Percentiles rank a stretch among this genome's conserved stretches.
Evolutionary conservation across 2,113 vertebrate genomes (phyloP).

Genomic region (Gulo gulo): DNA sequence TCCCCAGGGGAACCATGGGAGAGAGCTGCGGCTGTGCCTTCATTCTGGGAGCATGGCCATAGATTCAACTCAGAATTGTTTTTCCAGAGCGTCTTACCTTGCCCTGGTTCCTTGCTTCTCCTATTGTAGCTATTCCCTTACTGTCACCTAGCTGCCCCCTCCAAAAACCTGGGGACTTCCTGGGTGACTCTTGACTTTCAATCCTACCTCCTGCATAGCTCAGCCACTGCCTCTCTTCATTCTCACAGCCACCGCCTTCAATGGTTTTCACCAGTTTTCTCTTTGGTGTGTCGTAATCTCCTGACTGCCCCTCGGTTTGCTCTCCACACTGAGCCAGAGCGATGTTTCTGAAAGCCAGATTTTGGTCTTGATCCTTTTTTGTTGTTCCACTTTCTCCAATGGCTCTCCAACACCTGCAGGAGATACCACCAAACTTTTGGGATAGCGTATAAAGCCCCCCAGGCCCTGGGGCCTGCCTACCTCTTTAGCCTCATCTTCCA

Average conservation of each 20-base stretch:
- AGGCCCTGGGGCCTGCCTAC: neutral
- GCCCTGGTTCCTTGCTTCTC: neutral
- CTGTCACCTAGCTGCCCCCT: neutral
- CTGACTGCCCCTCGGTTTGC: neutral
- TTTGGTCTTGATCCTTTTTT: neutral
- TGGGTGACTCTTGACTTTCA: neutral
- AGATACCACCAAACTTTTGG: neutral
- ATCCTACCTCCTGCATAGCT: neutral
- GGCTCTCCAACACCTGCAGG: neutral
- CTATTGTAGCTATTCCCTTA: neutral
- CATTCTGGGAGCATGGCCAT: neutral
- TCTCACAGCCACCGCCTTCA: neutral
- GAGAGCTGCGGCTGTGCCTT: neutral
- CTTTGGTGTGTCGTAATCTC: neutral
- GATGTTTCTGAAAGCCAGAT: neutral
- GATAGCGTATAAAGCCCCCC: neutral
- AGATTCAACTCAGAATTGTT: too few relatives aligned
- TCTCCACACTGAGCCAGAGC: neutral
- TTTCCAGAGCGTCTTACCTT: neutral
- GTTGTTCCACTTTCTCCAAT: neutral
- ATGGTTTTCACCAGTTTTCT: neutral
- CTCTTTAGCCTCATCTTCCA: neutral
- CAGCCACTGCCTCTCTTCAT: neutral
- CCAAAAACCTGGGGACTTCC: neutral
- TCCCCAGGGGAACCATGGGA: neutral